phyloP scores from a whole-genome alignment of 2,797 vertebrate species.

The Sebastes trivittatus region DNA sequence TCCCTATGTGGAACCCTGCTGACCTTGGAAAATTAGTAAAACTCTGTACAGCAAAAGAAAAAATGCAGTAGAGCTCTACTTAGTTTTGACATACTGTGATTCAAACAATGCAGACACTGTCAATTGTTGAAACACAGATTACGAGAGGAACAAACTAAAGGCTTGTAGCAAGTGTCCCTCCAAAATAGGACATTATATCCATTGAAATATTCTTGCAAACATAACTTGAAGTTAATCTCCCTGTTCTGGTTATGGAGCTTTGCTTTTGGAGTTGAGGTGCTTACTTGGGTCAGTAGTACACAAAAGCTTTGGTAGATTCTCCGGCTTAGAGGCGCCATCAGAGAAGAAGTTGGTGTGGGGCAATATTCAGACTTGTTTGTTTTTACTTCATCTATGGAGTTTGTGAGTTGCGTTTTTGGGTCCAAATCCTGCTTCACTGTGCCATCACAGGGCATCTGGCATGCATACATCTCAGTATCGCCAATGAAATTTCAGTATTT shows the following conservation, averaged over 20 bases:
- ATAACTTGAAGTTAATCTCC: not conserved
- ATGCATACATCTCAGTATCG: too few relatives aligned
- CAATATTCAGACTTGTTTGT: too few relatives aligned
- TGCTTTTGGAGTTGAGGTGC: not conserved
- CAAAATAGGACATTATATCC: not conserved
- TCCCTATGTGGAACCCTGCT: not conserved
- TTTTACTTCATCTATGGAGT: too few relatives aligned
- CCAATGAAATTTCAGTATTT: too few relatives aligned
- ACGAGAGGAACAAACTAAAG: not conserved
- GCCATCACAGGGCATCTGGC: too few relatives aligned
- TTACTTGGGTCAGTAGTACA: too few relatives aligned
- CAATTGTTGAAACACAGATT: not conserved
- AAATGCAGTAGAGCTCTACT: not conserved
- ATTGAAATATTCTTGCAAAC: not conserved
- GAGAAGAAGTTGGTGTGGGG: too few relatives aligned
- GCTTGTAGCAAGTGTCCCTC: not conserved
- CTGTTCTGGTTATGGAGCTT: not conserved
- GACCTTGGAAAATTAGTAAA: not conserved
- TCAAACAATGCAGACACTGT: not conserved
- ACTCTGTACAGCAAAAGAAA: not conserved
- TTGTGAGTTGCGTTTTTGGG: too few relatives aligned
- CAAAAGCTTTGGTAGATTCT: too few relatives aligned
- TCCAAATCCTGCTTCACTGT: too few relatives aligned
- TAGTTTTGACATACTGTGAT: not conserved
- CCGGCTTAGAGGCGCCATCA: too few relatives aligned